These are phyloP conservation scores for Euglossa dilemma DNA, from an alignment of 1,140 invertebrate genomes.

Conservation along the genomic window DNA sequence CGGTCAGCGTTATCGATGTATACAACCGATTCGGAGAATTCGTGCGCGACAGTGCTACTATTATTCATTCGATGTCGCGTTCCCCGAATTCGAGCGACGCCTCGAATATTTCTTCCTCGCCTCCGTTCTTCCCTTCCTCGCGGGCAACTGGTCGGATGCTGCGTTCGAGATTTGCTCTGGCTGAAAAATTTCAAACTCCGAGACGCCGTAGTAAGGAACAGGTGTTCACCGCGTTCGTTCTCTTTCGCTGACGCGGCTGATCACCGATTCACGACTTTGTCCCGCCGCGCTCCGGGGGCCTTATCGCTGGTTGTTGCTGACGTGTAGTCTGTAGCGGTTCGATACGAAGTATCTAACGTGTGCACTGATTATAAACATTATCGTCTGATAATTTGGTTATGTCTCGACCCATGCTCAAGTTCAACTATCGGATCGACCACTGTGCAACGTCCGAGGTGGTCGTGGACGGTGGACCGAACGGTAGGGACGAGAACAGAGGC, in stretches of 20 bases:
- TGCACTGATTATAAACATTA: slow-evolving; percentile 67
- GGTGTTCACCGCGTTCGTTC: slow-evolving; percentile 55
- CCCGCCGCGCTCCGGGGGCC: slow-evolving; percentile 18
- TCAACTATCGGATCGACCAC: slow-evolving; percentile 1
- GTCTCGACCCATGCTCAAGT: slow-evolving; percentile 38
- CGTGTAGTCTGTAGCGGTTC: slow-evolving; percentile 61
- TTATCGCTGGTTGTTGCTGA: slow-evolving; percentile 65
- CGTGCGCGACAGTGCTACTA: not conserved
- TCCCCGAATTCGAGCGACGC: not conserved
- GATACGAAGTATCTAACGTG: slow-evolving; percentile 65
- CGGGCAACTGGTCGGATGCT: not conserved
- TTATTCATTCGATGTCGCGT: not conserved
- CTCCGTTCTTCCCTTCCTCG: no score
- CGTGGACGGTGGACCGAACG: not conserved
- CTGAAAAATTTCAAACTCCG: not conserved
- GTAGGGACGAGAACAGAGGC: no score
- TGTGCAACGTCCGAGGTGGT: not conserved
- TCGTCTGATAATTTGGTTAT: slow-evolving; percentile 52
- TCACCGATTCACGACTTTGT: slow-evolving; percentile 61
- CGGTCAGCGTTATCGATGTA: not conserved
- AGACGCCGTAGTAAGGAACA: slow-evolving; percentile 45
- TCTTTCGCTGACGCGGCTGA: slow-evolving; percentile 62
- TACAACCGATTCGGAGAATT: not conserved
- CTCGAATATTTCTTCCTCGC: not conserved
- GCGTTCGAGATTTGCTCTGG: not conserved